phyloP scores from a whole-genome alignment of 2,113 vertebrate genomes.

The Hippolais icterina region DNA sequence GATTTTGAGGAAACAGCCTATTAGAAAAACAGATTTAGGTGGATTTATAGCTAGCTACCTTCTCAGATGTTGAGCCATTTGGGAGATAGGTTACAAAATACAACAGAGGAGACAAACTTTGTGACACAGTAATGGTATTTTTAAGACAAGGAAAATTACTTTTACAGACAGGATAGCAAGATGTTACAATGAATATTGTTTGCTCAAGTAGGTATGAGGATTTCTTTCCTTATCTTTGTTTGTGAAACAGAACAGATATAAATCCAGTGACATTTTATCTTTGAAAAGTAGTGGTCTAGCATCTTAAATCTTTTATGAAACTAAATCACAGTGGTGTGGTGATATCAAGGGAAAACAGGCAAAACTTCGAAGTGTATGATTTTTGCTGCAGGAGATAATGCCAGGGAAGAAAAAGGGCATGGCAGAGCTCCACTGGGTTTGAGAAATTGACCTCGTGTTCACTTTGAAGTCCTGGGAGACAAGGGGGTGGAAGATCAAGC shows the following conservation, averaged over 20 bases:
- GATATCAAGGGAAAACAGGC: neutral
- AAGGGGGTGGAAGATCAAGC: constrained; percentile 50
- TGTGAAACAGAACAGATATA: neutral
- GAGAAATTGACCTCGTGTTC: neutral
- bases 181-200: neutral
- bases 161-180: neutral
- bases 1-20: neutral
- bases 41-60: neutral
- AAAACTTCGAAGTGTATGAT: neutral
- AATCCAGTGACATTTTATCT: neutral
- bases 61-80: neutral
- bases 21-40: neutral
- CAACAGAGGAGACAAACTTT: neutral
- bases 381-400: neutral
- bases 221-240: neutral
- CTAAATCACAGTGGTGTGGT: neutral
- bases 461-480: constrained; percentile 64
- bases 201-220: neutral
- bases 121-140: neutral
- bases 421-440: constrained; percentile 6
- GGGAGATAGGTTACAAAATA: neutral
- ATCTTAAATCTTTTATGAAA: neutral
- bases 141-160: neutral
- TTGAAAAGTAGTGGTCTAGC: neutral
- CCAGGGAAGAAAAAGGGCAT: neutral